Base-by-base conservation (phyloP, 30 jellyfish, hydroid and myxozoan genomes). In the Pseudorhiza aurosa region DNA sequence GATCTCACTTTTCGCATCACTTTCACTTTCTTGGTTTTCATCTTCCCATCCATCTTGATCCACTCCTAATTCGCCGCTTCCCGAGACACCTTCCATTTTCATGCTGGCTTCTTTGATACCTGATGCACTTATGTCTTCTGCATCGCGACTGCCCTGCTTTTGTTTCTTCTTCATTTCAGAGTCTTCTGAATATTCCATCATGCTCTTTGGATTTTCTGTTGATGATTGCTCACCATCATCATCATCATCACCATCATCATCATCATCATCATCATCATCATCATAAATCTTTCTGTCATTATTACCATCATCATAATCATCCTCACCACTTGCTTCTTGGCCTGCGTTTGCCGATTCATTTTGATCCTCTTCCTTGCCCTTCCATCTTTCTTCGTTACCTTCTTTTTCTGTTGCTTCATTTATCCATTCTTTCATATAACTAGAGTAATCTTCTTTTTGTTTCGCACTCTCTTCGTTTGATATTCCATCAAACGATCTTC, bases 381-480 rank as follows among this genome's bases (percentile, higher is more conserved):
- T 39, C 12, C 10, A 39, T 39, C 62, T 47, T 6, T 47, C n/a
- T 47, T 6, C 25, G n/a, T 47, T 17, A 3, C 2, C 21, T 15
- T 3, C 8, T 47, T 8, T 15, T 27, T 60, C 32, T 28, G n/a
- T 25, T 19, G 42, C 25, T 8, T 44, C 65, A 68, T 68, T 68
- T 2, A 19, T 25, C 82, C 82, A 68, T 30, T 68, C 68, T 19
- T 68, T 68, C 68, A 44, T 68, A 27, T 42, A 68, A 17, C 65
- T 45, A 24, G 82, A 68, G 26, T 40, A 68, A 22, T 68, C 82
- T 21, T 68, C 82, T 37, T 12, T 22, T 40, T 49, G 40, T 26
- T 68, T 40, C 4, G 24, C 35, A 5, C 49, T 18, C 4, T 43
- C 43, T 33, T n/a, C 43, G 9, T 32, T 44, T 9, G 26, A 15